These are phyloP conservation scores for Carollia perspicillata DNA, from an alignment of 2,113 vertebrate genomes.

Conservation along the genomic window DNA sequence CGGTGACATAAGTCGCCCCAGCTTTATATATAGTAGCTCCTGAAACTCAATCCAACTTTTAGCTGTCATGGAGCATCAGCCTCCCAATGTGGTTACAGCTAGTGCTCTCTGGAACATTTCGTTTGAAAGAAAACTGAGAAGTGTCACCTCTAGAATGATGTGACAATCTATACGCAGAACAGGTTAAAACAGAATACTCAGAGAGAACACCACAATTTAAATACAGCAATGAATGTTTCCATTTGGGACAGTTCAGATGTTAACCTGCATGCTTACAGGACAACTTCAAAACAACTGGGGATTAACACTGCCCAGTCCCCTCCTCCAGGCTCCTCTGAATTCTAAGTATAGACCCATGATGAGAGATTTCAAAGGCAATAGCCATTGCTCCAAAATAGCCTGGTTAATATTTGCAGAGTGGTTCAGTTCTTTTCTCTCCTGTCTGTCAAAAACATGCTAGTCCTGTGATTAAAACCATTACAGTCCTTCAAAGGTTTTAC, in stretches of 20 bases:
- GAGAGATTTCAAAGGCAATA: constrained; percentile 76
- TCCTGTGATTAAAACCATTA: constrained; percentile 75
- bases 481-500: constrained; percentile 72
- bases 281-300: constrained; percentile 66
- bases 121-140: constrained; percentile 59
- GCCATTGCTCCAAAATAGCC: constrained; percentile 73
- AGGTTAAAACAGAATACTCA: neutral
- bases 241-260: neutral
- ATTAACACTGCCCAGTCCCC: constrained; percentile 48
- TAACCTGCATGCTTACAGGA: constrained; percentile 61
- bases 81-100: constrained; percentile 84
- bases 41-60: constrained; percentile 97
- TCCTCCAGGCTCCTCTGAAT: constrained; percentile 35
- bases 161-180: neutral
- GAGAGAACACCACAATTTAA: neutral
- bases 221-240: neutral
- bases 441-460: constrained; percentile 73
- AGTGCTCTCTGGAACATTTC: constrained; percentile 73
- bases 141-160: neutral
- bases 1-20: constrained; percentile 91
- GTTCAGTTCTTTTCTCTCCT: constrained; percentile 46
- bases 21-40: constrained; percentile 96
- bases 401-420: constrained; percentile 71
- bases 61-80: constrained; percentile 91
- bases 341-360: constrained; percentile 73